Conservation (phyloP, 2,113 vertebrate species). For the Trichomycterus rosablanca region DNA sequence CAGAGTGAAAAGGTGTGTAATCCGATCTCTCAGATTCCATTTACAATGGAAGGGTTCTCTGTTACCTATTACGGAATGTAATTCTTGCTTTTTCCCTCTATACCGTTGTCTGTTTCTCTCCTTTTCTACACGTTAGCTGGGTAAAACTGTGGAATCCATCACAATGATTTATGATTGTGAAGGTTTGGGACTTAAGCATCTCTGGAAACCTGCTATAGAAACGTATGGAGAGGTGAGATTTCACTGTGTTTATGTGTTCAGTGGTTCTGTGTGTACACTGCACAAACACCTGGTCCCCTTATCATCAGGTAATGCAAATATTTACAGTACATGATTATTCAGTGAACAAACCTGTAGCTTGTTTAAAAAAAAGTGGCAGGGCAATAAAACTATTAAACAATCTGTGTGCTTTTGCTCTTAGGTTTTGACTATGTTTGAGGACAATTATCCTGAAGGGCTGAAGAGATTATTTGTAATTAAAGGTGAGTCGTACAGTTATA, state of each 20-base stretch:
- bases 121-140: conserved; percentile 67
- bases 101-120: not conserved
- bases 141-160: conserved; percentile 80
- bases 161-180: conserved; percentile 92
- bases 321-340: too few relatives aligned
- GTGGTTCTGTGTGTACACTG: not conserved
- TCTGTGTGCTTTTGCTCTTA: conserved; percentile 55
- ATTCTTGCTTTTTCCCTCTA: not conserved
- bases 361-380: too few relatives aligned
- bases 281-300: not conserved
- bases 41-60: too few relatives aligned
- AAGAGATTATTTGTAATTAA: conserved; percentile 88
- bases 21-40: too few relatives aligned
- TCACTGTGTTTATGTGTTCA: too few relatives aligned
- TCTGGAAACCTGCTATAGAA: conserved; percentile 93
- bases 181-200: conserved; percentile 88
- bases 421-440: conserved; percentile 93
- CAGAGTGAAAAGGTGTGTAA: conserved; percentile 74
- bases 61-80: not conserved
- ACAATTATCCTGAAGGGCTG: conserved; percentile 89
- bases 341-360: too few relatives aligned
- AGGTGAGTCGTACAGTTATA: conserved; percentile 62
- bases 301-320: not conserved
- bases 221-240: conserved; percentile 79
- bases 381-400: too few relatives aligned